A percentile compares a stretch with the other conserved stretches of the same genome.
These are phyloP conservation scores for Ectemnius continuus DNA, from an alignment of 2,888 invertebrate genomes.

Conservation along the genomic window DNA sequence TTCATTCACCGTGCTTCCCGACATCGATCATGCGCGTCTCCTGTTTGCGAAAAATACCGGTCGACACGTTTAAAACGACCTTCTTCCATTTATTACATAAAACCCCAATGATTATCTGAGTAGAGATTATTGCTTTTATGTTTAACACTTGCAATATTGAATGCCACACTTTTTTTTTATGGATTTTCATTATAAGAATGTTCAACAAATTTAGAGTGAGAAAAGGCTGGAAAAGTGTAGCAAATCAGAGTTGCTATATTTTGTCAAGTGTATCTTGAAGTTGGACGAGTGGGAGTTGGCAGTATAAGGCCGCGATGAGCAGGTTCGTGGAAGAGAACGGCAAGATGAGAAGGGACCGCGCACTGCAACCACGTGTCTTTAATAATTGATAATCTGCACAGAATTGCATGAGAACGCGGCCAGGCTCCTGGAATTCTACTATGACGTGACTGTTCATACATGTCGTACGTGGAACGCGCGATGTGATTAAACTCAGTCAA, in stretches of 20 bases:
- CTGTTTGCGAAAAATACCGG: not conserved
- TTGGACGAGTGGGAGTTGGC: slow-evolving; percentile 60
- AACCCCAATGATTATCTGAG: no score
- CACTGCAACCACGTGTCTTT: slow-evolving; percentile 58
- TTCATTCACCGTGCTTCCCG: slow-evolving; percentile 37
- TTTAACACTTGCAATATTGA: no score
- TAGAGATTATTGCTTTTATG: no score
- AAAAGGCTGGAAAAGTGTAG: no score
- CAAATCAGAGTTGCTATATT: no score
- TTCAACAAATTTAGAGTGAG: no score
- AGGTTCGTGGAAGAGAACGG: slow-evolving; percentile 70
- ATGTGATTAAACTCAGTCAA: no score
- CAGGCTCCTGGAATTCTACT: slow-evolving; percentile 64
- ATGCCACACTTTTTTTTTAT: no score
- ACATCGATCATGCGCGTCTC: slow-evolving; percentile 8
- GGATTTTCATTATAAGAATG: no score
- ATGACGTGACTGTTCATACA: slow-evolving; percentile 55
- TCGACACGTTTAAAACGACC: not conserved
- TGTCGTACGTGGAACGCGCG: slow-evolving; percentile 3
- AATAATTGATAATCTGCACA: slow-evolving; percentile 75
- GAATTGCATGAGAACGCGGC: slow-evolving; percentile 68
- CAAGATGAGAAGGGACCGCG: slow-evolving; percentile 67
- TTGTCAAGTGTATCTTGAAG: slow-evolving; percentile 34
- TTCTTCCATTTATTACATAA: no score
- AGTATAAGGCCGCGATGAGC: slow-evolving; percentile 42